phyloP scores from a whole-genome alignment of 2,797 vertebrate species.

The Premnoplex brunnescens region DNA sequence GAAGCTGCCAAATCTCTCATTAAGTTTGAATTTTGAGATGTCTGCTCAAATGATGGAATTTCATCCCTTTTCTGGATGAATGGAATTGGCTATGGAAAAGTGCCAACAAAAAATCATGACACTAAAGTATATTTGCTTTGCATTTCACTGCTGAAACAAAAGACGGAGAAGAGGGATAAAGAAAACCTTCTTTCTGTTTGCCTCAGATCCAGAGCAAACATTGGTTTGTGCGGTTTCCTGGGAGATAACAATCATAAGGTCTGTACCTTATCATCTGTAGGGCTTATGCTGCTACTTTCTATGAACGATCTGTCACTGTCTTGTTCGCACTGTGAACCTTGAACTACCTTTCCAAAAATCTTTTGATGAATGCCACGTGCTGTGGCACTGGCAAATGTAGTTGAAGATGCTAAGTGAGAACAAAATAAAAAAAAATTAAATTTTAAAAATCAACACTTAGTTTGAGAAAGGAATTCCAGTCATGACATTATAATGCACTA shows the following conservation, averaged over 20 bases:
- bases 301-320: slow-evolving; percentile 54
- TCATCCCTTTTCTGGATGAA: slow-evolving; percentile 85
- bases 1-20: slow-evolving; percentile 99
- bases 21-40: slow-evolving; percentile 96
- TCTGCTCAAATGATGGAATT: slow-evolving; percentile 88
- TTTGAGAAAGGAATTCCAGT: not conserved
- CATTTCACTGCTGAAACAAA: slow-evolving; percentile 74
- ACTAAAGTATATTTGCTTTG: slow-evolving; percentile 78
- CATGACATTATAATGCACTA: not conserved
- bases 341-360: slow-evolving; percentile 44
- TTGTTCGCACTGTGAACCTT: slow-evolving; percentile 57
- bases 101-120: slow-evolving; percentile 76
- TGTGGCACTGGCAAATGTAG: not conserved
- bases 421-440: not conserved
- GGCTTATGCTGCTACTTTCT: slow-evolving; percentile 23
- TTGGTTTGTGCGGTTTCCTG: slow-evolving; percentile 34
- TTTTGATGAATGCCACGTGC: slow-evolving; percentile 38
- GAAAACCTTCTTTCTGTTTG: slow-evolving; percentile 55
- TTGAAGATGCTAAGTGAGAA: not conserved
- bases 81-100: slow-evolving; percentile 81
- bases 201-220: slow-evolving; percentile 35
- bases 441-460: not conserved
- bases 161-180: slow-evolving; percentile 13
- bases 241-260: slow-evolving; percentile 56
- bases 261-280: slow-evolving; percentile 50